Percentiles rank a stretch among this genome's conserved stretches.
These are phyloP conservation scores for Musca domestica DNA, from an alignment of 1,140 invertebrate species.

Conservation along the genomic window DNA sequence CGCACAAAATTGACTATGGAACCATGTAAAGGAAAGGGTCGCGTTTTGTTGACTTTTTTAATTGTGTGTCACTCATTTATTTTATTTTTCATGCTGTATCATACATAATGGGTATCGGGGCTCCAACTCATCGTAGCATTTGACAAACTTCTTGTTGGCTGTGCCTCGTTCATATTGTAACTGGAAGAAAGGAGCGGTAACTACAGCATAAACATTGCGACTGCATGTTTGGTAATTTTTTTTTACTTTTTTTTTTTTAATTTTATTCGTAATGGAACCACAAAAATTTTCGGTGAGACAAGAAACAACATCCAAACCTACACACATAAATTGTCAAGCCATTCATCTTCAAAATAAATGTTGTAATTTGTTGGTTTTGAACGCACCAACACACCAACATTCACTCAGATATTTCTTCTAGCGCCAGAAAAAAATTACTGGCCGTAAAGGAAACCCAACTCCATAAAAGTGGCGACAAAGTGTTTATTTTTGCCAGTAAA, in stretches of 20 bases:
- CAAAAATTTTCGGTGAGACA: conserved; percentile 2
- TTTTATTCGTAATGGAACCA: conserved; percentile 17
- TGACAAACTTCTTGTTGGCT: background rate
- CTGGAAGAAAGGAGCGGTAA: too few species aligned
- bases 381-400: conserved; percentile 3
- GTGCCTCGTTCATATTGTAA: background rate
- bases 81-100: conserved; percentile 7
- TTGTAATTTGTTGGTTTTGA: conserved; percentile 27
- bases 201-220: background rate
- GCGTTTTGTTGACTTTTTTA: conserved; percentile 2
- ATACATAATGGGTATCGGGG: too few species aligned
- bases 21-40: background rate
- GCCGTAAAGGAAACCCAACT: conserved; percentile 4
- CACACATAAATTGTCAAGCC: conserved; percentile 25
- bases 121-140: background rate
- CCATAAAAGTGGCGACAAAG: conserved; percentile 24
- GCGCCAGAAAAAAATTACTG: too few species aligned
- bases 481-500: conserved; percentile 9
- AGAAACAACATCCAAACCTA: background rate
- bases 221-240: background rate
- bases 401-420: background rate
- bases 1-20: background rate
- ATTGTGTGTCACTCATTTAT: background rate
- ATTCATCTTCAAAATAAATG: conserved; percentile 31
- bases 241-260: conserved; percentile 6